These are phyloP conservation scores for Epistrophe grossulariae DNA, from an alignment of 2,888 invertebrate species.

Conservation along the genomic window DNA sequence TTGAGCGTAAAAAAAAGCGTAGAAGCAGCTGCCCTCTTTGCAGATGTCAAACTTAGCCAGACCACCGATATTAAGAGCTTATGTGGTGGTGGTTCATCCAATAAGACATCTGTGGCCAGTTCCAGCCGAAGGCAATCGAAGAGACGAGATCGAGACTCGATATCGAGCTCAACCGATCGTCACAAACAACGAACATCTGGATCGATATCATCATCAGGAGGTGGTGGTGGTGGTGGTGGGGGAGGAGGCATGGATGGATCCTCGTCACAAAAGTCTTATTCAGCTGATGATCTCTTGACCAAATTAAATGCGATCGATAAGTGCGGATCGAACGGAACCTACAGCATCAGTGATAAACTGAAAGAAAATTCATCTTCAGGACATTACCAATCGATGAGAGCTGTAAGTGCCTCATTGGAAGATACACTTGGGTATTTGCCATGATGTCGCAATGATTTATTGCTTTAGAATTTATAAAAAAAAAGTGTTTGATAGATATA, in stretches of 20 bases:
- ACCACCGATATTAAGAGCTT: slow-evolving; percentile 87
- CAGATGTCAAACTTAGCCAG: slow-evolving; percentile 89
- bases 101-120: slow-evolving; percentile 57
- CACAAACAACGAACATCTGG: slow-evolving; percentile 76
- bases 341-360: slow-evolving; percentile 70
- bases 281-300: slow-evolving; percentile 81
- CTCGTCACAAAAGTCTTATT: slow-evolving; percentile 80
- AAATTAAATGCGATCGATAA: slow-evolving; percentile 81
- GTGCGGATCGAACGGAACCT: slow-evolving; percentile 77
- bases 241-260: slow-evolving; percentile 27
- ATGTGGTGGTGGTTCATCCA: slow-evolving; percentile 71
- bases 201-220: slow-evolving; percentile 72
- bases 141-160: slow-evolving; percentile 79
- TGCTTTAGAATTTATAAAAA: slow-evolving; percentile 2
- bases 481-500: not conserved
- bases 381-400: slow-evolving; percentile 83
- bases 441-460: slow-evolving; percentile 75
- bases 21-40: slow-evolving; percentile 94
- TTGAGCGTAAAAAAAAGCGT: slow-evolving; percentile 94
- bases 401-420: slow-evolving; percentile 83
- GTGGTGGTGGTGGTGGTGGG: slow-evolving; percentile 41
- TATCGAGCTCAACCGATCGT: slow-evolving; percentile 79
- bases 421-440: slow-evolving; percentile 84
- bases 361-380: slow-evolving; percentile 76
- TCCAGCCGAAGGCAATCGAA: slow-evolving; percentile 76